Conservation (phyloP, 2,888 invertebrate genomes). For the Harpagoxenus sublaevis region DNA sequence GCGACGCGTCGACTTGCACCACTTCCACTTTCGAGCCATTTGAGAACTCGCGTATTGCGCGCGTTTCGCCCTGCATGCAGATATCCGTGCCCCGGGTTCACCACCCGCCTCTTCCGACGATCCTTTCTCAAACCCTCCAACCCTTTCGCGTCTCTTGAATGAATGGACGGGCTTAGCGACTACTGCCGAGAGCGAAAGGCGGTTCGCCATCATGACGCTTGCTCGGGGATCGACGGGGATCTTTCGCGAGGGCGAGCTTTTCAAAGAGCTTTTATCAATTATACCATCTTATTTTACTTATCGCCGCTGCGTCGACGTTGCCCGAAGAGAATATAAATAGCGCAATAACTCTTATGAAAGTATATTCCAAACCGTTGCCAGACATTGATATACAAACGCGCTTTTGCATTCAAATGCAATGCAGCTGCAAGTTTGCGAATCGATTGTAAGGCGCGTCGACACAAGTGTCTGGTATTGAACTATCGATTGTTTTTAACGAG, state of each 20-base stretch:
- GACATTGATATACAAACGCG: not conserved
- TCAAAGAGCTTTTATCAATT: slow-evolving; percentile 19
- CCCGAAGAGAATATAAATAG: not conserved
- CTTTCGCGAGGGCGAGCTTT: not conserved
- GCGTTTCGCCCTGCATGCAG: slow-evolving; percentile 32
- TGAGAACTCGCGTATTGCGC: slow-evolving; percentile 39
- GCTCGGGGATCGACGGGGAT: slow-evolving; percentile 7
- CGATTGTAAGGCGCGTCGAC: slow-evolving; percentile 1
- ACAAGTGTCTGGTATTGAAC: not conserved
- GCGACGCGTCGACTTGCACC: slow-evolving; percentile 54
- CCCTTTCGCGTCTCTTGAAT: slow-evolving; percentile 31
- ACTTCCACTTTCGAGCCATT: slow-evolving; percentile 39
- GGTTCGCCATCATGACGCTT: not conserved
- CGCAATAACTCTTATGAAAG: not conserved
- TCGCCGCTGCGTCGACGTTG: not conserved
- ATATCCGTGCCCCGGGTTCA: slow-evolving; percentile 18
- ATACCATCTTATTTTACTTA: slow-evolving; percentile 5
- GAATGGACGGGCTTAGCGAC: slow-evolving; percentile 38
- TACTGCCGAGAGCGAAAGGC: slow-evolving; percentile 13
- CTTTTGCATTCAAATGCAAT: slow-evolving; percentile 18
- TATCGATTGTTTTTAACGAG: slow-evolving; percentile 21
- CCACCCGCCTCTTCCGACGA: slow-evolving; percentile 5
- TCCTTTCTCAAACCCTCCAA: slow-evolving; percentile 20
- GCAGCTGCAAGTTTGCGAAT: not conserved
- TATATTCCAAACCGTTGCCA: not conserved